These are phyloP conservation scores for Hyphantria cunea DNA, from an alignment of 1,140 invertebrate species.

Conservation along the genomic window DNA sequence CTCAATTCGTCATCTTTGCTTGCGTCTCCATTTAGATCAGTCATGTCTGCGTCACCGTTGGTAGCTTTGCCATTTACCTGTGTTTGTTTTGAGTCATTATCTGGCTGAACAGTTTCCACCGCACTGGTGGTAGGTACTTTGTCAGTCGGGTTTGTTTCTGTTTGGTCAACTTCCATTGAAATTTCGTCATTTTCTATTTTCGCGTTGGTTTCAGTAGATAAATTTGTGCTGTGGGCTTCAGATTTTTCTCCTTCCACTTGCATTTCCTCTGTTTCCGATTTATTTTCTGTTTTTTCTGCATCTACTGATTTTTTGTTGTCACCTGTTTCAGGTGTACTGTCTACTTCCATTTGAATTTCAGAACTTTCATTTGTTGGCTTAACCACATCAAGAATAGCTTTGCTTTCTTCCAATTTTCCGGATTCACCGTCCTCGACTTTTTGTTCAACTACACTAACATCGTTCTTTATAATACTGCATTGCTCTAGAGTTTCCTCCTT, in stretches of 20 bases:
- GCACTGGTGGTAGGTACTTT: constrained; percentile 7
- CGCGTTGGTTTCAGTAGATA: constrained; percentile 1
- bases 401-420: constrained; percentile 2
- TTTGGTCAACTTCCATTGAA: constrained; percentile 2
- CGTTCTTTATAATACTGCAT: too few species aligned
- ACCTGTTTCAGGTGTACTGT: constrained; percentile 29
- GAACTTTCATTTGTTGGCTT: constrained; percentile 9
- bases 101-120: not conserved
- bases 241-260: constrained; percentile 28
- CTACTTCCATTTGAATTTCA: constrained; percentile 19
- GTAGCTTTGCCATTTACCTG: constrained; percentile 63
- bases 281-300: constrained; percentile 24
- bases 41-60: constrained; percentile 52
- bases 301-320: constrained; percentile 31
- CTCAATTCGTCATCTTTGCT: constrained; percentile 61
- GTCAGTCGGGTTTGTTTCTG: constrained; percentile 23
- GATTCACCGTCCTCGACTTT: too few species aligned
- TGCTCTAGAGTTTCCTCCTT: too few species aligned
- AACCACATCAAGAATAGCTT: constrained; percentile 28
- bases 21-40: constrained; percentile 60
- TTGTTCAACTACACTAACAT: too few species aligned
- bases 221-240: constrained; percentile 34
- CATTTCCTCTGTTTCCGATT: constrained; percentile 33
- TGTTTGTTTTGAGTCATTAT: constrained; percentile 36
- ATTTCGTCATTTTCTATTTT: constrained; percentile 1